Conservation (phyloP, 2,113 vertebrate genomes). For the Daphoenositta chrysoptera region DNA sequence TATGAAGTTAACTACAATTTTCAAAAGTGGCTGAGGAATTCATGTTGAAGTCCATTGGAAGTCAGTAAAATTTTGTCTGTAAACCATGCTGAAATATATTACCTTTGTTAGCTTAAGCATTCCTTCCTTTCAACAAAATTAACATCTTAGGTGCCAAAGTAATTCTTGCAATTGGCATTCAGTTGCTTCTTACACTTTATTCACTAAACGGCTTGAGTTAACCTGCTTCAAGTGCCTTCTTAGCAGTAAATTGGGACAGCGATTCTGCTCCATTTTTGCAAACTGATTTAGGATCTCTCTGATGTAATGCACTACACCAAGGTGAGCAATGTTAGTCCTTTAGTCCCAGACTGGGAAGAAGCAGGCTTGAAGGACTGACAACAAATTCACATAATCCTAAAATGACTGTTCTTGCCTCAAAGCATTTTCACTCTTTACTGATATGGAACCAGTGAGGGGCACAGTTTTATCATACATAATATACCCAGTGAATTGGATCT, state of each 20-base stretch:
- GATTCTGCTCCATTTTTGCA: background rate
- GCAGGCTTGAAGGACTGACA: background rate
- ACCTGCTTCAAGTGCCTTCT: background rate
- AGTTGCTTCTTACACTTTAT: background rate
- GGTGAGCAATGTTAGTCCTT: background rate
- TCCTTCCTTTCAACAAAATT: background rate
- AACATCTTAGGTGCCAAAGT: background rate
- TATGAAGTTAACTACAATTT: background rate
- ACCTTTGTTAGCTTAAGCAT: background rate
- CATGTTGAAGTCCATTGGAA: background rate
- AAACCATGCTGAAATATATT: background rate
- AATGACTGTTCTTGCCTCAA: background rate
- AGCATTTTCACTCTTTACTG: background rate
- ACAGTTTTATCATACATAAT: background rate
- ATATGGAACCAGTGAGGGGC: rapidly evolving
- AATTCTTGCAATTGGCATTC: background rate
- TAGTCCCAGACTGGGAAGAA: background rate
- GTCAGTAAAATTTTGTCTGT: background rate
- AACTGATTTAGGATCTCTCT: conserved; percentile 14
- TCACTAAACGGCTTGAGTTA: background rate
- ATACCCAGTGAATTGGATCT: background rate
- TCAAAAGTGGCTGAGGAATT: background rate
- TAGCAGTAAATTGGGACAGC: background rate
- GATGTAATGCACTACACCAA: background rate
- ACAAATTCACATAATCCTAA: background rate